These are phyloP conservation scores for Onthophagus taurus DNA, from an alignment of 1,140 invertebrate species.

Conservation along the genomic window DNA sequence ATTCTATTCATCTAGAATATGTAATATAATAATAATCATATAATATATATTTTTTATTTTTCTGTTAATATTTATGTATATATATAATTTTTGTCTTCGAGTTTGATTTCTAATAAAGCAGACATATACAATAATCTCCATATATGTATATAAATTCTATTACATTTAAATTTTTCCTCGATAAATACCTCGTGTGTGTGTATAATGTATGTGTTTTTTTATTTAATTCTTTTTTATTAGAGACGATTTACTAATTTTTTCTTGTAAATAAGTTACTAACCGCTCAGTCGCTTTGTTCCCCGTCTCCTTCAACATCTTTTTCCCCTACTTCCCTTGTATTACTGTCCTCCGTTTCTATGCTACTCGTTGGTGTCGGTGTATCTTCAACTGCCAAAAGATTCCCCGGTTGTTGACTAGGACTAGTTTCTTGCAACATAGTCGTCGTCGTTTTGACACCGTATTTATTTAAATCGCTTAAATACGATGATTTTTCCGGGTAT, in stretches of 20 bases:
- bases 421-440: slow-evolving; percentile 15
- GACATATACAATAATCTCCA: neutral
- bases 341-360: slow-evolving; percentile 50
- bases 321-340: slow-evolving; percentile 45
- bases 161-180: no score
- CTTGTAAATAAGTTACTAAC: neutral
- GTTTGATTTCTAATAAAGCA: neutral
- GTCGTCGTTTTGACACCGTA: slow-evolving; percentile 26
- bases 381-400: slow-evolving; percentile 36
- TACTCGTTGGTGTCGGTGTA: slow-evolving; percentile 49
- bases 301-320: slow-evolving; percentile 47
- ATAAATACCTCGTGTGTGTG: no score
- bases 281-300: slow-evolving; percentile 47
- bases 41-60: no score
- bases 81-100: no score
- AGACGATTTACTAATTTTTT: neutral
- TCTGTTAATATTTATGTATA: no score
- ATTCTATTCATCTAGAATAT: no score
- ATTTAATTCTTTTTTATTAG: neutral
- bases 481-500: slow-evolving; percentile 26
- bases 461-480: slow-evolving; percentile 22
- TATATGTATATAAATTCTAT: neutral
- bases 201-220: no score
- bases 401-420: slow-evolving; percentile 19
- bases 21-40: no score